Evolutionary conservation across 37 sponge, comb jelly and placozoan genomes (phyloP), one percentile per base, ranked within the genome.

Genomic region (Haliclona indistincta): DNA sequence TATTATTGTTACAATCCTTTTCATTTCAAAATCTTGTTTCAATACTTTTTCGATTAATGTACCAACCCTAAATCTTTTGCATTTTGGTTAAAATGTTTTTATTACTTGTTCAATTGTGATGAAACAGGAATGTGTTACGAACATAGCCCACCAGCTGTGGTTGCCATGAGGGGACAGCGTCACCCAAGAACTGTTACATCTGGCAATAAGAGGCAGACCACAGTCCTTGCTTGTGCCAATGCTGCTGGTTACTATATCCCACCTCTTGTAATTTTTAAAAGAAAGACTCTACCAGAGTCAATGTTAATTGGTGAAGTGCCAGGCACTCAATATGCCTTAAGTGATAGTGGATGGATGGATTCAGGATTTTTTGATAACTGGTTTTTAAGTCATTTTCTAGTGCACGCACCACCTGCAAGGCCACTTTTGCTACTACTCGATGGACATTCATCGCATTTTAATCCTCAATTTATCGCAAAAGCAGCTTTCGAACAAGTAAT

Each of bases 161-260:
- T 78, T 5, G 67, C 38, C 7, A 17, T 33, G 30, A 39, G 28
- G 11, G 39, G 67, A 4, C 67, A 65, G n/a, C 4, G 43, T 15
- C n/a, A 86, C 64, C 68, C 65, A 23, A 32, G 29, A 32, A 61
- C 64, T 19, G 17, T 56, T 37, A 71, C 54, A 32, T 56, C 73
- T 25, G 80, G 87, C 3, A 38, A 79, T 28, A 79, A 86, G 43
- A 32, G 55, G 22, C 80, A 79, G 20, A 43, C 73, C 29, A 79
- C 80, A 40, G 81, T 86, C 19, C 33, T 86, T n/a, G 75, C 79
- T 10, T 86, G 87, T 79, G 76, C 58, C 25, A 63, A 15, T 73
- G 81, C 87, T 19, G 25, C 65, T 73, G 87, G 87, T 5, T 56
- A 44, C 5, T 17, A 30, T 10, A 39, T 86, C 23, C 87, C 87